Evolutionary conservation across 1,140 invertebrate genomes (phyloP).

Genomic region (Yoshiicerus persimilis): DNA sequence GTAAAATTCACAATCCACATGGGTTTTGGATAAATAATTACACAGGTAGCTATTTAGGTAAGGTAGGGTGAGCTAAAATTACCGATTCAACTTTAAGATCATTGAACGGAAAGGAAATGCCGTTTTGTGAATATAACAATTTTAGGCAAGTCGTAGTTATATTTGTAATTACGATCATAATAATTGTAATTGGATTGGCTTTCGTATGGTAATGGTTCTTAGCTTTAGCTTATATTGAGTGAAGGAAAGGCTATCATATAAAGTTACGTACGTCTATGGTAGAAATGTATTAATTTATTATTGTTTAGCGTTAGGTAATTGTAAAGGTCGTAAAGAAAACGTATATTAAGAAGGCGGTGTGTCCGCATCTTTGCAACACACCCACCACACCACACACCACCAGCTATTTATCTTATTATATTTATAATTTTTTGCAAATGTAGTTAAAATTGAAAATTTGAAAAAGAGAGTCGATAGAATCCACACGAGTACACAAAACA

Average conservation of each 20-base stretch:
- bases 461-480: slow-evolving; percentile 6
- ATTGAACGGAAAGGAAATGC: neutral
- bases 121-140: neutral
- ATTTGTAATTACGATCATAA: neutral
- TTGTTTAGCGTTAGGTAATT: neutral
- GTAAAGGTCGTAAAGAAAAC: neutral
- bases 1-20: neutral
- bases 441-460: slow-evolving; percentile 6
- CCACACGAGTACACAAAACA: neutral
- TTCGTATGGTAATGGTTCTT: neutral
- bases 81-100: neutral
- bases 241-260: neutral
- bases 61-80: neutral
- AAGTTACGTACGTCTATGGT: neutral
- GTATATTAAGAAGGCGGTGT: neutral
- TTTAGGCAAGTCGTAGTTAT: neutral
- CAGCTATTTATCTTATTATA: neutral
- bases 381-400: neutral
- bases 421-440: neutral
- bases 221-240: neutral
- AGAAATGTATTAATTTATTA: neutral
- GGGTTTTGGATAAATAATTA: neutral
- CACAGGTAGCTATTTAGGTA: neutral
- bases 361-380: neutral
- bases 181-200: neutral